Base-by-base conservation (phyloP, 2,113 vertebrate species). In the Ictalurus furcatus region DNA sequence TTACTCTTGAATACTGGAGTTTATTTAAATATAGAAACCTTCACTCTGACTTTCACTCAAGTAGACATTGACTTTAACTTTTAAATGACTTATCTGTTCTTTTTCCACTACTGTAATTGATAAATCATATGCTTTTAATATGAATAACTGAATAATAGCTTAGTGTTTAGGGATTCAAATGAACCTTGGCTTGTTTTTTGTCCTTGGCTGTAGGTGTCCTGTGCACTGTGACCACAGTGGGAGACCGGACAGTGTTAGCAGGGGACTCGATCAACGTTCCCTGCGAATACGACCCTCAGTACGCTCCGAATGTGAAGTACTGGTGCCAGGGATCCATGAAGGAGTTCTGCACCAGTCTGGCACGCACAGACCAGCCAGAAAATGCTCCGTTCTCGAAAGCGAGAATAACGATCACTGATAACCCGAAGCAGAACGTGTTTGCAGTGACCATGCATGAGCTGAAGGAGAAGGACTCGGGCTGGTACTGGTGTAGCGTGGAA, bases 401-500 rank as follows among this genome's bases (percentile, higher is more conserved):
- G 17, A 93, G 81, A 87, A 92, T 95, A 74, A 93, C 87, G 40
- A 93, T 95, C 63, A 87, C 73, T 4, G 96, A 96, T 1, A 93
- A 96, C 89, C 93, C 89, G 0, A 87, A 88, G 44, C 95, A 96
- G 87, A 88, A 85, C 67, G 87, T 96, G 88, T 95, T 95, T 91
- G 92, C 93, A 0, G 95, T 96, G 85, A 95, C 91, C 86, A 95
- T 96, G 94, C 92, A 16, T 7, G 2, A 94, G 40, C 86, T 96
- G 90, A 93, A 90, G 88, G 92, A 91, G 88, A 73, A 0, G 0
- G 93, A 95, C 17, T 90, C 94, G 0, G 95, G 93, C 0, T 95
- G 95, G 95, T 96, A 96, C 93, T 92, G 93, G 91, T 96, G 95
- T 56, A 94, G 93, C 0, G 93, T 95, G 89, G 95, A 96, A 92